Conservation (phyloP, 2,888 invertebrate genomes). For the Copidosoma aretas region DNA sequence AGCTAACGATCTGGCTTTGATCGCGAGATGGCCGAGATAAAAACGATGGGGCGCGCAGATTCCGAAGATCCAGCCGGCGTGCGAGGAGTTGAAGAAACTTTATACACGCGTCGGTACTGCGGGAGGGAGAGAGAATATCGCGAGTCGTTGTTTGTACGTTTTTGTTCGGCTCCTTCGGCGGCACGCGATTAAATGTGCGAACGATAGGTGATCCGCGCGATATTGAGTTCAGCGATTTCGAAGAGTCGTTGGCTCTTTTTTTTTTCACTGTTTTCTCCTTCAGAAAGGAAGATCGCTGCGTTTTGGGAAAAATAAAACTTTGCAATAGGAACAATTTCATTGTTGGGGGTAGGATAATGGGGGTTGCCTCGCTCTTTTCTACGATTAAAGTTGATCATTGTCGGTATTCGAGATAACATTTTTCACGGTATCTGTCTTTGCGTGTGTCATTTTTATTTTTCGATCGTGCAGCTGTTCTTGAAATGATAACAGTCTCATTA, state of each 20-base stretch:
- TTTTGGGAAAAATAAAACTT: background rate
- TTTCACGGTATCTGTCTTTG: no score
- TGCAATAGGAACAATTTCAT: conserved; percentile 13
- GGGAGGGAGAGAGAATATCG: background rate
- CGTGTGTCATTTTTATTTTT: no score
- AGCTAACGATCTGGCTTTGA: conserved; percentile 22
- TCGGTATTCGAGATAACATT: no score
- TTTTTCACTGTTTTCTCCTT: background rate
- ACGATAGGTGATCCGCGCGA: conserved; percentile 12
- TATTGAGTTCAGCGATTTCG: conserved; percentile 8
- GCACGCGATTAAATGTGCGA: background rate
- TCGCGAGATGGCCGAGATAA: conserved; percentile 29
- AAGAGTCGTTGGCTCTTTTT: background rate
- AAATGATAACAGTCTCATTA: no score
- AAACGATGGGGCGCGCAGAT: conserved; percentile 28
- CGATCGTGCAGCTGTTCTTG: no score
- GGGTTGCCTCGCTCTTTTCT: no score
- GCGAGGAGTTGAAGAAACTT: background rate
- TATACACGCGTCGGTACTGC: background rate
- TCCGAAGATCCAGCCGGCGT: conserved; percentile 30
- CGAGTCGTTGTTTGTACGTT: background rate
- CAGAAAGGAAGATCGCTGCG: conserved; percentile 5
- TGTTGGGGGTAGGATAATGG: conserved; percentile 22
- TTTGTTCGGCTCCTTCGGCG: background rate
- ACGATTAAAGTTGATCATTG: no score